Evolutionary conservation across 2,888 invertebrate genomes (phyloP).

Genomic region (Cordylochernes scorpioides): DNA sequence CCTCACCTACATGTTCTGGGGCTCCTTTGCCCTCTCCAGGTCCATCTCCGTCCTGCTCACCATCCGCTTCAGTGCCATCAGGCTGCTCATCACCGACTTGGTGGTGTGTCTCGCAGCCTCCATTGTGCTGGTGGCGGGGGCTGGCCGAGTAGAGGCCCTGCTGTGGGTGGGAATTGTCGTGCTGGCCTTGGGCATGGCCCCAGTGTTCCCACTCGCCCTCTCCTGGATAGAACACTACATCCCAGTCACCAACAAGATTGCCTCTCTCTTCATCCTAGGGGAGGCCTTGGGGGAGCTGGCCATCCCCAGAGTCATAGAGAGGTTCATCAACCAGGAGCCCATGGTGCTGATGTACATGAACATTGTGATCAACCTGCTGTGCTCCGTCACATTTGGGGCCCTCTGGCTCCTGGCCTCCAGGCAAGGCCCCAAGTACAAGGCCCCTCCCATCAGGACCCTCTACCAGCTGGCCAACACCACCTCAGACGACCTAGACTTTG

Average conservation of each 20-base stretch:
- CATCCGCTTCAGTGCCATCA: conserved; percentile 19
- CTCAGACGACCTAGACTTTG: background rate
- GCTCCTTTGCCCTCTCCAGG: conserved; percentile 19
- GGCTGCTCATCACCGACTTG: conserved; percentile 22
- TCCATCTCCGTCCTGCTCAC: conserved; percentile 23
- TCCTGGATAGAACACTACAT: conserved; percentile 25
- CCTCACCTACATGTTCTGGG: conserved; percentile 24
- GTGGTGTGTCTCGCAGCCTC: conserved; percentile 18
- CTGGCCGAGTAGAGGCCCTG: conserved; percentile 16
- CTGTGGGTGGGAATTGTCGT: conserved; percentile 22
- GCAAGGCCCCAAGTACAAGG: conserved; percentile 2
- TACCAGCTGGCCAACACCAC: conserved; percentile 1
- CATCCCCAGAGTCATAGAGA: conserved; percentile 21
- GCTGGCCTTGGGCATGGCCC: conserved; percentile 24
- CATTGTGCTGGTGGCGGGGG: conserved; percentile 18
- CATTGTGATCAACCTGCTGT: conserved; percentile 11
- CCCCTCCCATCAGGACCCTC: background rate
- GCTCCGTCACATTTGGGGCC: conserved; percentile 3
- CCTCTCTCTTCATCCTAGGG: conserved; percentile 23
- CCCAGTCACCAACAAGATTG: conserved; percentile 23
- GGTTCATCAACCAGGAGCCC: conserved; percentile 19
- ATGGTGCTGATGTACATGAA: conserved; percentile 22
- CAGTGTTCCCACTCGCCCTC: conserved; percentile 25
- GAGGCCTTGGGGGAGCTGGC: conserved; percentile 24
- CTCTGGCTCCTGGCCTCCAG: conserved; percentile 7